phyloP scores from a whole-genome alignment of 2,797 vertebrate genomes.

The Mergus octosetaceus region DNA sequence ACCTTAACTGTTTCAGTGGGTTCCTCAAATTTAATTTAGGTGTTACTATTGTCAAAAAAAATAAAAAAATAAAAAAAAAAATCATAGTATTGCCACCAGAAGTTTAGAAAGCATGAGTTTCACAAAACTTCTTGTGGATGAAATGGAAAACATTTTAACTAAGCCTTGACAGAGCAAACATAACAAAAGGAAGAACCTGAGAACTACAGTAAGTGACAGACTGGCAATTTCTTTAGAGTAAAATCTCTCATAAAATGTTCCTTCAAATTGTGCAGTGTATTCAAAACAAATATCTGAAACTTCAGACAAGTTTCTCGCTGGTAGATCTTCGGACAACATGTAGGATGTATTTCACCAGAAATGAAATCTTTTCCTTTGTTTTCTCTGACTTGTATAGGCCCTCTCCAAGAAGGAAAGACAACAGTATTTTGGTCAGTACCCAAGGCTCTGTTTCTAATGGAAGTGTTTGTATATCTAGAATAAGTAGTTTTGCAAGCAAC shows the following conservation, averaged over 20 bases:
- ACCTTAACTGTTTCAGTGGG: not conserved
- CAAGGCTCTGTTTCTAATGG: not conserved
- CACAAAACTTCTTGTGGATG: not conserved
- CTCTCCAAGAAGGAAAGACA: not conserved
- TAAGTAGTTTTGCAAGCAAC: not conserved
- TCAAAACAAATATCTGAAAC: not conserved
- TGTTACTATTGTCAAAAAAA: not conserved
- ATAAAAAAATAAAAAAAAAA: not conserved
- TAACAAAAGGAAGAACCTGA: constrained; percentile 1
- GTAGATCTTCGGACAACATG: not conserved
- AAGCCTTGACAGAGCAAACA: not conserved
- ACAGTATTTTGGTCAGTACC: not conserved
- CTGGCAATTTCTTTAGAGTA: not conserved
- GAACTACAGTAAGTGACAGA: not conserved
- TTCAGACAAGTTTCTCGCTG: not conserved
- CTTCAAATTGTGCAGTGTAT: not conserved
- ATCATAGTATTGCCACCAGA: not conserved
- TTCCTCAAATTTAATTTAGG: not conserved
- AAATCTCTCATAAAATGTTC: not conserved
- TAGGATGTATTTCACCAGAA: not conserved
- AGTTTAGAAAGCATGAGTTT: not conserved
- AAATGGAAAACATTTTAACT: not conserved
- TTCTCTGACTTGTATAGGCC: not conserved
- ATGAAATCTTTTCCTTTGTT: not conserved
- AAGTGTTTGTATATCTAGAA: not conserved